These are phyloP conservation scores for Macropus fuliginosus DNA, from an alignment of 2,797 vertebrate genomes.

Conservation along the genomic window DNA sequence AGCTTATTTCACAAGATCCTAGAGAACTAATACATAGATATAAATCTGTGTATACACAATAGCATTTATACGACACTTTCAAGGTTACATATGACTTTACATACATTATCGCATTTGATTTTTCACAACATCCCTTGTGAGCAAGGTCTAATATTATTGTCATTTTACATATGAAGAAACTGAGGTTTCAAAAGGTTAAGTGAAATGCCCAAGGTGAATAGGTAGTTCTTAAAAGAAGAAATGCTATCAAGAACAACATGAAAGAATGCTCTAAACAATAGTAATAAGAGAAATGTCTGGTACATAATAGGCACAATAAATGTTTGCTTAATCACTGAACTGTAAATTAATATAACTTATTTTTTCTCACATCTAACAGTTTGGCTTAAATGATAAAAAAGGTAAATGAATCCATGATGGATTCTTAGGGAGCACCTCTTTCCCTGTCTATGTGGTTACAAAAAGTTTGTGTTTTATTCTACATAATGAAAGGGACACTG, in stretches of 20 bases:
- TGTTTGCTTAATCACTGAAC: neutral
- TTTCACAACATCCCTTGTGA: neutral
- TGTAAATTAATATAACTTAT: neutral
- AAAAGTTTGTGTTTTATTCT: neutral
- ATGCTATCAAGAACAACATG: neutral
- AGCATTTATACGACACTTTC: neutral
- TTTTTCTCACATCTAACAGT: neutral
- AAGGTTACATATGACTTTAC: neutral
- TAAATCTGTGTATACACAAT: neutral
- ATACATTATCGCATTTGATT: neutral
- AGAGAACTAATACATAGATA: neutral
- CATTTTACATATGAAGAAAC: neutral
- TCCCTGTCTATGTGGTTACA: neutral
- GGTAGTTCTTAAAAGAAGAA: neutral
- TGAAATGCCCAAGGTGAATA: neutral
- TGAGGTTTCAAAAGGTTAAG: neutral
- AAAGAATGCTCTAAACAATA: neutral
- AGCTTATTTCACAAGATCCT: neutral
- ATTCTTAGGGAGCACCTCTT: neutral
- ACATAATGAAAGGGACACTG: neutral
- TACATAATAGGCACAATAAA: neutral
- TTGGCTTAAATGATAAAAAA: neutral
- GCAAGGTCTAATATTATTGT: neutral
- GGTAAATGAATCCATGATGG: neutral
- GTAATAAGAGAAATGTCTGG: neutral